Evolutionary conservation across 92 coral and sea anemone genomes (phyloP), one percentile per base, ranked within the genome.

Genomic region (Metridium senile): DNA sequence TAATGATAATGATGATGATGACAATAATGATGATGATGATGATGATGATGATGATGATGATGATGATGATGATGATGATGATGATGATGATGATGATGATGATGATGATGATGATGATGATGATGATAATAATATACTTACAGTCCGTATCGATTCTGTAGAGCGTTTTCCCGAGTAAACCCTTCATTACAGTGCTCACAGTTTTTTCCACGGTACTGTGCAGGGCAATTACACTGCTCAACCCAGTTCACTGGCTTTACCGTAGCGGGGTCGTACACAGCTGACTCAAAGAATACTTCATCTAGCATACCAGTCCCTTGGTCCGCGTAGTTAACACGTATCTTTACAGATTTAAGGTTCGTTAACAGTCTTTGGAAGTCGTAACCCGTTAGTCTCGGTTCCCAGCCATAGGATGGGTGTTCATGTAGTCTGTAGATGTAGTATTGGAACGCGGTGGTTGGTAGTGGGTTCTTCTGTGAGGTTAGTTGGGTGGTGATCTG

Each of bases 231-330:
- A 62, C 99, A 96, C 61, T 96, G 87, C 75, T 96, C 99, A 28
- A 96, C 93, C 99, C 99, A 96, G 78, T 83, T 89, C 21, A 96
- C 99, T 9, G 73, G 82, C 3, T 67, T 67, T 1, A 83, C 86
- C 16, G 93, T 70, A 23, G 89, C 53, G 9, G 89, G 93, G 51
- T 85, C 97, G 28, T 75, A 89, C 3, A 71, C 43, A 6, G 97
- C 93, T 18, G 90, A 80, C 87, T 96, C 99, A 39, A 96, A 54
- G 26, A 93, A 96, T 11, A 96, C 89, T 64, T 84, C 87, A 61
- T 96, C 97, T 47, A 96, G 69, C 84, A 96, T 86, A 1, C 99
- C 99, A 61, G 99, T 96, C 0, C 99, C 99, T 68, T 96, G 99
- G 45, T 88, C 91, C 11, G 97, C 97, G 85, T 89, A 96, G 67